Evolutionary conservation across 92 coral and sea anemone genomes (phyloP).

Genomic region (Muricea muricata): DNA sequence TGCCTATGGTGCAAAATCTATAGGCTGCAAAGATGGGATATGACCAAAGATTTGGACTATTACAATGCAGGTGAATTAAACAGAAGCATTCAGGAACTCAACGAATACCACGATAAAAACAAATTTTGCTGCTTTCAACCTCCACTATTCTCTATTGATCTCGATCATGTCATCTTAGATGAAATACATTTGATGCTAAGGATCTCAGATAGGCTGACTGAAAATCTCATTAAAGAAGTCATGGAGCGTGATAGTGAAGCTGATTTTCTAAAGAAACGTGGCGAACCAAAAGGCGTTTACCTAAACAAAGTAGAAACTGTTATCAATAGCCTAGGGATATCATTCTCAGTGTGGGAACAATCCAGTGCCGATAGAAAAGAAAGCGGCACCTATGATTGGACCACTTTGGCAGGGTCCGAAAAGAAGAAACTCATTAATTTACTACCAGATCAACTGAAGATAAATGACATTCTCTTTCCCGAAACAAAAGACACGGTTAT

Average conservation of each 20-base stretch:
- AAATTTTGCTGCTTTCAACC: background rate
- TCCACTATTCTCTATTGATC: conserved; percentile 35
- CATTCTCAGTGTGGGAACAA: conserved; percentile 67
- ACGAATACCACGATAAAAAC: background rate
- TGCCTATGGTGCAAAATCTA: conserved; percentile 61
- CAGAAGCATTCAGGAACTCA: conserved; percentile 30
- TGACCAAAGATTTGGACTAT: conserved; percentile 1
- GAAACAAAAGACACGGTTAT: conserved; percentile 46
- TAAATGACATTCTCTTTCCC: conserved; percentile 22
- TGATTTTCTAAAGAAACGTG: conserved; percentile 37
- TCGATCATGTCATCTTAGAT: conserved; percentile 40
- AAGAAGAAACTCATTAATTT: conserved; percentile 26
- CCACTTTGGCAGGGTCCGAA: conserved; percentile 40
- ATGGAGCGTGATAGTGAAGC: conserved; percentile 27
- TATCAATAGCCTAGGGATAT: conserved; percentile 49
- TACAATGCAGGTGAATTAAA: conserved; percentile 23
- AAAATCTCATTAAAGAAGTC: conserved; percentile 37
- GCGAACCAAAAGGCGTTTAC: conserved; percentile 48
- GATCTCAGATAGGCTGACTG: conserved; percentile 35
- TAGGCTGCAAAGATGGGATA: conserved; percentile 52
- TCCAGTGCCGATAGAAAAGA: conserved; percentile 56
- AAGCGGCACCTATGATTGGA: conserved; percentile 49
- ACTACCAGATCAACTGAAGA: conserved; percentile 26
- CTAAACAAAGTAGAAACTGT: conserved; percentile 6
- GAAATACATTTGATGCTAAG: conserved; percentile 42